Percentiles rank a stretch among this genome's conserved stretches.
Evolutionary conservation across 2,888 invertebrate genomes (phyloP).

Genomic region (Apoderus coryli): DNA sequence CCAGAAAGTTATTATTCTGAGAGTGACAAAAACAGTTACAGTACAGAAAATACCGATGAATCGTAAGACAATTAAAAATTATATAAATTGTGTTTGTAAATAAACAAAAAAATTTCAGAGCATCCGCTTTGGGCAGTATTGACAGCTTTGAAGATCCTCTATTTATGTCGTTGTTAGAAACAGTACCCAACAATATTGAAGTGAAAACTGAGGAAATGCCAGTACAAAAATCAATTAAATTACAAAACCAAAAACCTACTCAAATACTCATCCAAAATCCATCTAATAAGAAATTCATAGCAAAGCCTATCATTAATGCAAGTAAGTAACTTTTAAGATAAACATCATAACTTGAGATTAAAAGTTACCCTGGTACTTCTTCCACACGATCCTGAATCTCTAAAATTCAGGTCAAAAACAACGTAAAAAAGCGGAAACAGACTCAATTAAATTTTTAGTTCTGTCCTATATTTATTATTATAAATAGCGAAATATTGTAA

Average conservation of each 20-base stretch:
- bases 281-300: constrained; percentile 27
- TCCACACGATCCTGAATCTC: no score
- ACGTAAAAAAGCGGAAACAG: no score
- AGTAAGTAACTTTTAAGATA: constrained; percentile 19
- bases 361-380: no score
- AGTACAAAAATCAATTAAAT: constrained; percentile 10
- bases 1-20: constrained; percentile 42
- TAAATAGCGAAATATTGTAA: no score
- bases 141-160: constrained; percentile 22
- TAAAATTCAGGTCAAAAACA: no score
- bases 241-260: constrained; percentile 20
- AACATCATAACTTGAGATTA: no score
- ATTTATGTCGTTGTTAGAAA: constrained; percentile 22
- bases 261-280: constrained; percentile 28
- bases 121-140: constrained; percentile 18
- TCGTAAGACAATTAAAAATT: no score
- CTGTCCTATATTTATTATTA: no score
- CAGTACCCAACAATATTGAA: constrained; percentile 15
- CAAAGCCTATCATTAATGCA: constrained; percentile 25
- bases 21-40: constrained; percentile 48
- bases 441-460: no score
- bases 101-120: constrained; percentile 15
- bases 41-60: constrained; percentile 21
- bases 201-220: constrained; percentile 15
- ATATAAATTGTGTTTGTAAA: no score